phyloP scores from a whole-genome alignment of 2,113 vertebrate genomes.

The Trochalopteron elliotii region DNA sequence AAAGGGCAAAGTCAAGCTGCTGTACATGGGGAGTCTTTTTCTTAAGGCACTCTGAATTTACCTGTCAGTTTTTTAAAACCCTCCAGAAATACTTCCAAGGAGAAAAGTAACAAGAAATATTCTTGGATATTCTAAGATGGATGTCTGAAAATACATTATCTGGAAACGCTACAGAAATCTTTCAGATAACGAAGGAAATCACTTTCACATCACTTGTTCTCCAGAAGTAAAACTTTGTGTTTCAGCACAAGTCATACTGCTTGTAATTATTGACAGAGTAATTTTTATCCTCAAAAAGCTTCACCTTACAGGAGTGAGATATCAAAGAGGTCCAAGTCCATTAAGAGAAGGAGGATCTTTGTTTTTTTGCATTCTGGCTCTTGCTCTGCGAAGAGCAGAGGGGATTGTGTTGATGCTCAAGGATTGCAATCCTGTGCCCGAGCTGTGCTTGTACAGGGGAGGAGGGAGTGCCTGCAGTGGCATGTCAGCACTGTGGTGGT shows the following conservation, averaged over 20 bases:
- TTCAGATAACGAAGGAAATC: neutral
- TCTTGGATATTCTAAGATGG: too few relatives aligned
- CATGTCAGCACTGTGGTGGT: neutral
- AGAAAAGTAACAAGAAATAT: too few relatives aligned
- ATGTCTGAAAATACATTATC: neutral
- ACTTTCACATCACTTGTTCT: neutral
- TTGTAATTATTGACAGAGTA: neutral
- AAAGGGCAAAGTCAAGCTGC: neutral
- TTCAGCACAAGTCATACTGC: neutral
- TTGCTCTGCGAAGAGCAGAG: neutral
- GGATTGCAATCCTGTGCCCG: neutral
- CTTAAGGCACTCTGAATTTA: neutral
- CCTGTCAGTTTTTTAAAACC: neutral
- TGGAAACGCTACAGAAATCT: neutral
- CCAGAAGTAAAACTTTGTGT: neutral
- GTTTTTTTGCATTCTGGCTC: neutral
- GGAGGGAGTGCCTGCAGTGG: neutral
- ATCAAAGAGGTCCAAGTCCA: neutral
- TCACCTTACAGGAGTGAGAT: neutral
- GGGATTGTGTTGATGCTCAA: fast-evolving
- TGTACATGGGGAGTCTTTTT: neutral
- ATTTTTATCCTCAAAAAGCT: neutral
- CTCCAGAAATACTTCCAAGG: neutral
- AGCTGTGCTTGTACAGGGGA: neutral
- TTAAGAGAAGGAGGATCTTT: neutral